Percentiles rank a stretch among this genome's conserved stretches.
Conservation (phyloP, 2,113 vertebrate genomes). For the Lanius ludovicianus region DNA sequence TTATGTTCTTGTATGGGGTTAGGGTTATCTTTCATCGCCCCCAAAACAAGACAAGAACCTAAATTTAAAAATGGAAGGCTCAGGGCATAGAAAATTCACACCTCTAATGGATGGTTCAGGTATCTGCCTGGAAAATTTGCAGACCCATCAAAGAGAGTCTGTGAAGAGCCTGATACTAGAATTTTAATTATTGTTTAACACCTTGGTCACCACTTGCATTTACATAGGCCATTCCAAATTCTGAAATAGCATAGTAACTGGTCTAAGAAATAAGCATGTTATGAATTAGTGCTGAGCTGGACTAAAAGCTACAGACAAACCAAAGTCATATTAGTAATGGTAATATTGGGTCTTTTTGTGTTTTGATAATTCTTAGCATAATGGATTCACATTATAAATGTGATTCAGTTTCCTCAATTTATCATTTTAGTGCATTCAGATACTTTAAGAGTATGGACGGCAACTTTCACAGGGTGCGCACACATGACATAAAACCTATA, state of each 20-base stretch:
- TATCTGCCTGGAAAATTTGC: neutral
- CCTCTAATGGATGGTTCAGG: neutral
- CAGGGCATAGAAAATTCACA: neutral
- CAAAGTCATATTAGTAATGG: neutral
- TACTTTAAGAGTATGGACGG: neutral
- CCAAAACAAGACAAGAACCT: neutral
- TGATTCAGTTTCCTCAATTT: neutral
- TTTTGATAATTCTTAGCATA: neutral
- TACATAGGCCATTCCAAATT: neutral
- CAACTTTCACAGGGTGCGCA: neutral
- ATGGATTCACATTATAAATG: neutral
- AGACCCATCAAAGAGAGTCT: neutral
- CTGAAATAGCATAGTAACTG: neutral
- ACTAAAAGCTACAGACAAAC: neutral
- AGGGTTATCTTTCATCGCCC: neutral
- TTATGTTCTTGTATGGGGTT: neutral
- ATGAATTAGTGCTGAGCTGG: neutral
- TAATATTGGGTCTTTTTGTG: neutral
- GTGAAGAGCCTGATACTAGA: neutral
- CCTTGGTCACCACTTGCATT: neutral
- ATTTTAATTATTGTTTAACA: neutral
- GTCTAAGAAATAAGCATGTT: neutral
- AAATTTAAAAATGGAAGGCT: neutral
- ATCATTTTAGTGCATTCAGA: neutral
- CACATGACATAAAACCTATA: neutral